Conservation (phyloP, 2,113 vertebrate genomes). For the Galemys pyrenaicus region DNA sequence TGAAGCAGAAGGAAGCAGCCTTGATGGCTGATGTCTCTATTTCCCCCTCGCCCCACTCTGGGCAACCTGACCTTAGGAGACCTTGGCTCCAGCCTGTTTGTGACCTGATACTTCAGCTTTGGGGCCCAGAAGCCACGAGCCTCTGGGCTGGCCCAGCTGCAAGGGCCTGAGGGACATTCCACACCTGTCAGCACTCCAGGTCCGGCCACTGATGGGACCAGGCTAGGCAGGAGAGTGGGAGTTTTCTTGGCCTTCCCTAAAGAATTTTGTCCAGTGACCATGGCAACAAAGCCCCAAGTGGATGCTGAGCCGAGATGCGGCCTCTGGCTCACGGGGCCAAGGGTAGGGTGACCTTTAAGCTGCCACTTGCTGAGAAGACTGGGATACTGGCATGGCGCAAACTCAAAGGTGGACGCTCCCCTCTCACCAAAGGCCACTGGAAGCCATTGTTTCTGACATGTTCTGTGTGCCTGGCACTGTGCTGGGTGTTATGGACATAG, state of each 20-base stretch:
- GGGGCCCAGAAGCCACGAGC: constrained; percentile 21
- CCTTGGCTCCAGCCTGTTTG: constrained; percentile 50
- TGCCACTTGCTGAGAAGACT: constrained; percentile 33
- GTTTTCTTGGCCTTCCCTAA: constrained; percentile 37
- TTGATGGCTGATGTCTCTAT: constrained; percentile 60
- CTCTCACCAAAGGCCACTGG: neutral
- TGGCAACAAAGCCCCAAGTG: constrained; percentile 52
- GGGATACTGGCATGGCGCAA: neutral
- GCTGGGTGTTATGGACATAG: neutral
- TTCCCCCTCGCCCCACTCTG: neutral
- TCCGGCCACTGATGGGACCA: constrained; percentile 8
- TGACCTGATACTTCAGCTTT: constrained; percentile 69
- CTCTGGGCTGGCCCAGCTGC: constrained; percentile 46
- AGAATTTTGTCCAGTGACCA: constrained; percentile 56
- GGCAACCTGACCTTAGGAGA: constrained; percentile 57
- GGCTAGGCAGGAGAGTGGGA: neutral
- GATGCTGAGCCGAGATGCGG: constrained; percentile 51
- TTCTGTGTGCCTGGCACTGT: neutral
- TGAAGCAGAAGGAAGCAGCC: constrained; percentile 16
- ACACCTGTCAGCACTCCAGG: constrained; percentile 69
- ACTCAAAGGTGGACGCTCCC: neutral
- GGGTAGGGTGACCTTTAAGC: constrained; percentile 61
- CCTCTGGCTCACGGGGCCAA: constrained; percentile 32
- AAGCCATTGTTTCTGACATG: neutral
- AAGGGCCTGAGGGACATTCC: constrained; percentile 58